phyloP scores from a whole-genome alignment of 1,140 invertebrate species.

The Drosophila kurseongensis region DNA sequence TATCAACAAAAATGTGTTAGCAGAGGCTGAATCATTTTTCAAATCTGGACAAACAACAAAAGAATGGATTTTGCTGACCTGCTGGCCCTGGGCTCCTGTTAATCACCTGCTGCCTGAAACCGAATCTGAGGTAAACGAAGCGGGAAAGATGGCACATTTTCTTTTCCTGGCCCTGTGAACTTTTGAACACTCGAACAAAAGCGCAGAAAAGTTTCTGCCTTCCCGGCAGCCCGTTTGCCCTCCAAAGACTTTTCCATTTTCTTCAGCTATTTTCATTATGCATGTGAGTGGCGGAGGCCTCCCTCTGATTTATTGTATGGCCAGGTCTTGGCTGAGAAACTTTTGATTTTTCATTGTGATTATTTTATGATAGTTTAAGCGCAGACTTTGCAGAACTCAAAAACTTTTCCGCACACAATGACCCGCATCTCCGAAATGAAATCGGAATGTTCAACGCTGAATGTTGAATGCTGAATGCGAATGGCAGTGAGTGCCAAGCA shows the following conservation, averaged over 20 bases:
- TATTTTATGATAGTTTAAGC: constrained; percentile 79
- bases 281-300: constrained; percentile 47
- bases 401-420: constrained; percentile 45
- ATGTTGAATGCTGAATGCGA: constrained; percentile 29
- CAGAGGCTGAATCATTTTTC: constrained; percentile 58
- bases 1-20: constrained; percentile 75
- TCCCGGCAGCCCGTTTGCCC: background rate
- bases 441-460: constrained; percentile 19
- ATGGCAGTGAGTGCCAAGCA: constrained; percentile 50
- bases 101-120: constrained; percentile 48
- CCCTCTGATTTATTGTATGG: constrained; percentile 66
- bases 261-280: constrained; percentile 53
- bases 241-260: constrained; percentile 38
- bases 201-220: constrained; percentile 55
- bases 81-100: constrained; percentile 29
- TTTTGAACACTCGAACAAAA: constrained; percentile 67
- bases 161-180: constrained; percentile 54
- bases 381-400: constrained; percentile 44
- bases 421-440: constrained; percentile 42
- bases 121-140: background rate
- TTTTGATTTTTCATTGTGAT: constrained; percentile 78
- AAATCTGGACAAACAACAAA: constrained; percentile 52
- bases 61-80: constrained; percentile 42
- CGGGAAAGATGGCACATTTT: constrained; percentile 12
- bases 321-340: constrained; percentile 46